phyloP scores from a whole-genome alignment of 2,797 vertebrate genomes.

The Carapus acus region DNA sequence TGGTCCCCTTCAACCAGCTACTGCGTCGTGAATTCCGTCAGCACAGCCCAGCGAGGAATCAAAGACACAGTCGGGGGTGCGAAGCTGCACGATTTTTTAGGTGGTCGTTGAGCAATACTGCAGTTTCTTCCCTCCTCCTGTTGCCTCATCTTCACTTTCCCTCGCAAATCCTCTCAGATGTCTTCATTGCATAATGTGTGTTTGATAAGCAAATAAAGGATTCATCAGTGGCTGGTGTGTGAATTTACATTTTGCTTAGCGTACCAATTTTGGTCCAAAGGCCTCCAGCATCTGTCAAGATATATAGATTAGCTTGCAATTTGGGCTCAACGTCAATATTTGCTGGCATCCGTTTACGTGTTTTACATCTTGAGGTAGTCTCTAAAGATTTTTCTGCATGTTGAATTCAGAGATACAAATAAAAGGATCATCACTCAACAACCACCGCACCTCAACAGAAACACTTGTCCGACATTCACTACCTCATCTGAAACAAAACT shows the following conservation, averaged over 20 bases:
- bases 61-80: constrained; percentile 31
- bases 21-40: constrained; percentile 81
- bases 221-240: background rate
- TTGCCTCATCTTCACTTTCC: background rate
- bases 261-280: background rate
- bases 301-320: no score
- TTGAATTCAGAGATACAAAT: no score
- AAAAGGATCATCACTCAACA: no score
- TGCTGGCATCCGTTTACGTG: no score
- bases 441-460: no score
- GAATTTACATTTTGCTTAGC: background rate
- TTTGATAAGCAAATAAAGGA: constrained; percentile 46
- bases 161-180: background rate
- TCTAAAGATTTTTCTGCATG: no score
- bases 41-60: constrained; percentile 53
- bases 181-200: constrained; percentile 13
- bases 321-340: no score
- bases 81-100: constrained; percentile 24
- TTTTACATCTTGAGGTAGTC: no score
- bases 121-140: background rate
- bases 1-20: constrained; percentile 99
- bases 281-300: no score
- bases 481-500: no score
- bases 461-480: no score
- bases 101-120: constrained; percentile 1